A percentile compares a stretch with the other conserved stretches of the same genome.
Conservation (phyloP, 2,113 vertebrate genomes). For the Pao palembangensis region DNA sequence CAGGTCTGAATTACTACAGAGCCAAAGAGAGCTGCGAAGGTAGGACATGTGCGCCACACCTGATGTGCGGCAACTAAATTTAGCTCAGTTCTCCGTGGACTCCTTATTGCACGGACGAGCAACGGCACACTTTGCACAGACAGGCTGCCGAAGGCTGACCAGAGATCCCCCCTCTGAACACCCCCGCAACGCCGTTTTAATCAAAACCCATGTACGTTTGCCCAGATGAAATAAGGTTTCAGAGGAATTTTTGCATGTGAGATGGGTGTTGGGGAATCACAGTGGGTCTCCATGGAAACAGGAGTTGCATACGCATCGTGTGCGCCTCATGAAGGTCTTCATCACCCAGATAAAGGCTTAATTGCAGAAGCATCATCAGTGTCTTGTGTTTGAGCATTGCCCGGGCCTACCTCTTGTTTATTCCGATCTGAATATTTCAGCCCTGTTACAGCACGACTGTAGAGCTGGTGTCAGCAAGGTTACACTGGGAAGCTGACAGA, state of each 20-base stretch:
- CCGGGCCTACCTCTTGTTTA: conserved; percentile 1
- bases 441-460: conserved; percentile 8
- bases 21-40: conserved; percentile 33
- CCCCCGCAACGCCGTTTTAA: background rate
- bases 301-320: conserved; percentile 33
- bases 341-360: conserved; percentile 34
- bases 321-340: conserved; percentile 41
- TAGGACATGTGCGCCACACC: conserved; percentile 66
- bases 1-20: conserved; percentile 25
- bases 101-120: conserved; percentile 31
- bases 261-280: conserved; percentile 35
- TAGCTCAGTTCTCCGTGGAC: conserved; percentile 57
- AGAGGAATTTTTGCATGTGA: conserved; percentile 33
- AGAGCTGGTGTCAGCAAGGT: conserved; percentile 30
- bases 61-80: conserved; percentile 69
- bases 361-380: conserved; percentile 14
- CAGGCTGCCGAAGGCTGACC: conserved; percentile 17
- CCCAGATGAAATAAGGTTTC: conserved; percentile 7
- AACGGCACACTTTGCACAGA: conserved; percentile 46
- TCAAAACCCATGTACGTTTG: conserved; percentile 13
- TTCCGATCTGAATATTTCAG: conserved; percentile 29
- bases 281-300: conserved; percentile 71
- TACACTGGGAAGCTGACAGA: conserved; percentile 19
- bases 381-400: conserved; percentile 1
- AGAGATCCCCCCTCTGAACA: conserved; percentile 37